Percentiles rank a stretch among this genome's conserved stretches.
phyloP scores from a whole-genome alignment of 1,140 invertebrate species.

The Drosophila lini region DNA sequence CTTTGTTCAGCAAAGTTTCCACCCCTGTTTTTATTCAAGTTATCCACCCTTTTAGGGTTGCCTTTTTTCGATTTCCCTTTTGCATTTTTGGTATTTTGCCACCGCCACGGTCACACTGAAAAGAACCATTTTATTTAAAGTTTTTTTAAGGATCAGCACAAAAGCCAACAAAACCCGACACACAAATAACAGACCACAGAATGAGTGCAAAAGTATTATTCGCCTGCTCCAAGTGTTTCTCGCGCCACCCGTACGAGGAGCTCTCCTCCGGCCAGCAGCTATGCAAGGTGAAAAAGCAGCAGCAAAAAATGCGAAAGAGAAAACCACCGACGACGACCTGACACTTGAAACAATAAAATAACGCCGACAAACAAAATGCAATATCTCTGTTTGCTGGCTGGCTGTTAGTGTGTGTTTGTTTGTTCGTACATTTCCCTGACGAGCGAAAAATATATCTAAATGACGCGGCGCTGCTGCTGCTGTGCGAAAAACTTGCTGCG shows the following conservation, averaged over 20 bases:
- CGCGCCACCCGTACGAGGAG: slow-evolving; percentile 97
- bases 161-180: slow-evolving; percentile 35
- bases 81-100: background rate
- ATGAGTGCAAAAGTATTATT: slow-evolving; percentile 88
- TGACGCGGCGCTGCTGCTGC: slow-evolving; percentile 49
- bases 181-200: slow-evolving; percentile 29
- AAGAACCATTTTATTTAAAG: slow-evolving; percentile 64
- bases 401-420: slow-evolving; percentile 42
- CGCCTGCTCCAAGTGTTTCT: slow-evolving; percentile 97
- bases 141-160: slow-evolving; percentile 45
- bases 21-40: background rate
- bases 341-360: slow-evolving; percentile 30
- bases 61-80: background rate
- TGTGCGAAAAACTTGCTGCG: slow-evolving; percentile 68
- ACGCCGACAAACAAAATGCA: slow-evolving; percentile 46
- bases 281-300: slow-evolving; percentile 91
- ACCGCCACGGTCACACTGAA: slow-evolving; percentile 18
- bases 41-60: background rate
- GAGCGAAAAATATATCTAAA: slow-evolving; percentile 41
- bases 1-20: background rate
- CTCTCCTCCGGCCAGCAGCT: slow-evolving; percentile 96
- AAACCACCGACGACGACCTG: slow-evolving; percentile 17
- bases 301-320: background rate
- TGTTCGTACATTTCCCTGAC: slow-evolving; percentile 44
- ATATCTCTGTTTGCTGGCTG: slow-evolving; percentile 11